A percentile compares a stretch with the other conserved stretches of the same genome.
These are phyloP conservation scores for Globodera ellingtonae DNA, from an alignment of 1,140 invertebrate genomes.

Conservation along the genomic window DNA sequence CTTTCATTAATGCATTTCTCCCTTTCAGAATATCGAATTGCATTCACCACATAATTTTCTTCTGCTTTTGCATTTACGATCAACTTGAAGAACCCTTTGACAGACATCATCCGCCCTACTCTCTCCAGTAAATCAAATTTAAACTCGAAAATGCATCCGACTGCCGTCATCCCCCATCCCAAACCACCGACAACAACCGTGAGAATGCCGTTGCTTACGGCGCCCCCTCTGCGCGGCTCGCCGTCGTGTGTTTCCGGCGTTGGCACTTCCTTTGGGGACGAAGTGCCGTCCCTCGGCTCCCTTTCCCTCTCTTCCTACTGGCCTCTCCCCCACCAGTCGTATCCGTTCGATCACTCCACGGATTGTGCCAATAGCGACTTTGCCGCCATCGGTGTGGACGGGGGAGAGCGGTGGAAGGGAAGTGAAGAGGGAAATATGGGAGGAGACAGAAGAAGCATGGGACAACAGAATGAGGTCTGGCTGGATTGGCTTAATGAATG, in stretches of 20 bases:
- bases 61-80: too few species aligned
- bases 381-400: background rate
- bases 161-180: too few species aligned
- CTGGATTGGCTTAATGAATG: background rate
- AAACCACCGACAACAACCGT: too few species aligned
- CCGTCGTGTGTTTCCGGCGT: background rate
- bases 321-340: background rate
- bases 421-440: background rate
- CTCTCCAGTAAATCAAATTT: too few species aligned
- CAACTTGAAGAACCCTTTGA: too few species aligned
- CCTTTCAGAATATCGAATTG: too few species aligned
- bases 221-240: background rate
- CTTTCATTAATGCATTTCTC: too few species aligned
- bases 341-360: background rate
- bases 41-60: too few species aligned
- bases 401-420: background rate
- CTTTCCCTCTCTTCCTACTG: background rate
- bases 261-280: background rate
- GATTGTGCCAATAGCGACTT: background rate
- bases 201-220: background rate
- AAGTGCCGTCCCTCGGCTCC: background rate
- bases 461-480: background rate
- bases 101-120: too few species aligned
- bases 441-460: background rate
- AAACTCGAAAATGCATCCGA: too few species aligned